phyloP scores from a whole-genome alignment of 2,113 vertebrate genomes.

The Sylvia atricapilla region DNA sequence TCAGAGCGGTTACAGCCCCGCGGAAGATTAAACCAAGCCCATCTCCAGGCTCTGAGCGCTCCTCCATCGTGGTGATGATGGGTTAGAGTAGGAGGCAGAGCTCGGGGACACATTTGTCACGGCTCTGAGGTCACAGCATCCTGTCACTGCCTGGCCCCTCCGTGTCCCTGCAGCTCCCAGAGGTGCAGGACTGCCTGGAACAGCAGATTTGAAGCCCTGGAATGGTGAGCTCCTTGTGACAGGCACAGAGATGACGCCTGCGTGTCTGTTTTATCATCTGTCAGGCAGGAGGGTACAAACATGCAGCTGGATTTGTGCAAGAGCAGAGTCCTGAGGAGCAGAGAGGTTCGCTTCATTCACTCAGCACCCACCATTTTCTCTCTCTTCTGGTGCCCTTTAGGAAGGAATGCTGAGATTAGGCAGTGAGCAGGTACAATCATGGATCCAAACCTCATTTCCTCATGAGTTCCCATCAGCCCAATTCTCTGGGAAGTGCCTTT shows the following conservation, averaged over 20 bases:
- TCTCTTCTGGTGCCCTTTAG: neutral
- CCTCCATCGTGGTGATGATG: neutral
- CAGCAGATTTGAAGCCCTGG: fast-evolving
- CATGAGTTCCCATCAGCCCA: neutral
- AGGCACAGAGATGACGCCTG: neutral
- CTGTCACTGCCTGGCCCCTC: neutral
- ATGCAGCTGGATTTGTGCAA: neutral
- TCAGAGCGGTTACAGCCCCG: neutral
- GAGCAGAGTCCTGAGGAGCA: neutral
- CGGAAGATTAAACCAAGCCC: neutral
- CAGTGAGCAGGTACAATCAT: fast-evolving
- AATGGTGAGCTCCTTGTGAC: neutral
- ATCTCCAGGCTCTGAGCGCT: neutral
- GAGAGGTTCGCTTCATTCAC: neutral
- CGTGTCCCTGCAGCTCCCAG: neutral
- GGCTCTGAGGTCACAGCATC: neutral
- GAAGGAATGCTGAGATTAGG: neutral
- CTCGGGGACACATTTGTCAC: neutral
- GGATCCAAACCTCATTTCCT: neutral
- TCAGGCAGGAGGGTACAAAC: neutral
- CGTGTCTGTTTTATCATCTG: neutral
- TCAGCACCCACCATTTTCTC: neutral
- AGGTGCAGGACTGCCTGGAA: fast-evolving
- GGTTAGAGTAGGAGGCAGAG: neutral
- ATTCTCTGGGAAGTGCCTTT: neutral